Percentiles rank a stretch among this genome's conserved stretches.
These are phyloP conservation scores for Trichosurus vulpecula DNA, from an alignment of 2,797 vertebrate species.

Conservation along the genomic window DNA sequence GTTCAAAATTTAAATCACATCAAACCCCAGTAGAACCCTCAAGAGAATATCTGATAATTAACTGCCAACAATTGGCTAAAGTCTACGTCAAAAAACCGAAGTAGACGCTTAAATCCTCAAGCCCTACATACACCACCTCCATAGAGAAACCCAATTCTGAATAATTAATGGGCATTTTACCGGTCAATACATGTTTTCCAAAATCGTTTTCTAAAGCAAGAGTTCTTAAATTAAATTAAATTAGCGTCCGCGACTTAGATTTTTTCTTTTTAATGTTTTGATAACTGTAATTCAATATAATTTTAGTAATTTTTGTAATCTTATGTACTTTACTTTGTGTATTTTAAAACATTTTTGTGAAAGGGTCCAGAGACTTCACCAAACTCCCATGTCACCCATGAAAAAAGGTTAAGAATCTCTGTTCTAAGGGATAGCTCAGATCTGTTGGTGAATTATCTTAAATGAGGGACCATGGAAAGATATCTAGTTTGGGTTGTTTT, in stretches of 20 bases:
- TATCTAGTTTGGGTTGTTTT: not conserved
- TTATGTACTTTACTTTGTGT: not conserved
- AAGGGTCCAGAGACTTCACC: not conserved
- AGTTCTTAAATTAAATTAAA: not conserved
- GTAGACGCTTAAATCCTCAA: not conserved
- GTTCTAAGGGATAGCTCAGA: not conserved
- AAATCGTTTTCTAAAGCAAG: not conserved
- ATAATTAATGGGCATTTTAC: not conserved
- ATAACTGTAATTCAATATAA: not conserved
- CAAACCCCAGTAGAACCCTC: constrained; percentile 19
- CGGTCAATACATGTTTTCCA: not conserved
- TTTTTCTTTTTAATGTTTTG: not conserved
- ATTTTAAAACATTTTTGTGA: not conserved
- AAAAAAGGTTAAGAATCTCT: not conserved
- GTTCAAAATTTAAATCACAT: constrained; percentile 29
- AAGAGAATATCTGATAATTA: constrained; percentile 5
- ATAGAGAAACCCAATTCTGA: not conserved
- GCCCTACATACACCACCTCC: not conserved
- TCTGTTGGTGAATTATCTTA: not conserved
- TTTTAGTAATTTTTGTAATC: not conserved
- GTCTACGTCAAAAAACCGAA: not conserved
- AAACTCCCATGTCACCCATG: not conserved
- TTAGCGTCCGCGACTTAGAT: not conserved
- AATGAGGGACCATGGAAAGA: not conserved
- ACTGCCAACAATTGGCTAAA: constrained; percentile 8